phyloP scores from a whole-genome alignment of 1,140 invertebrate genomes.

The Prorops nasuta region DNA sequence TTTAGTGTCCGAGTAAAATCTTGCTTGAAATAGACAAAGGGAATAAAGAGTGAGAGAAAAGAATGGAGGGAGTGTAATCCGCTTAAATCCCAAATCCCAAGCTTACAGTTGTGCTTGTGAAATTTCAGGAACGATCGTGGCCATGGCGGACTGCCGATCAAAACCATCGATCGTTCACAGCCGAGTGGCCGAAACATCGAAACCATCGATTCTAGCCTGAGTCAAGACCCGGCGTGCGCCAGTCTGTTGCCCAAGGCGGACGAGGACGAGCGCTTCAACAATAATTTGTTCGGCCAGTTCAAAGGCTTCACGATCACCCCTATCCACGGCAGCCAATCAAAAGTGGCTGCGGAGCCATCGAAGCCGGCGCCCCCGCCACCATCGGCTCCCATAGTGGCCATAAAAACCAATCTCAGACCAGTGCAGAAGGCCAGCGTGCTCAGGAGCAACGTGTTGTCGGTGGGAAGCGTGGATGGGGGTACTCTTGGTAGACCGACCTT shows the following conservation, averaged over 20 bases:
- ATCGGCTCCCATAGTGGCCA: constrained; percentile 45
- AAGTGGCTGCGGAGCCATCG: constrained; percentile 34
- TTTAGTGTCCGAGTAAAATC: not conserved
- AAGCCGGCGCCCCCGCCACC: constrained; percentile 57
- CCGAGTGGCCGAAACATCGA: constrained; percentile 43
- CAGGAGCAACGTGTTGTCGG: constrained; percentile 41
- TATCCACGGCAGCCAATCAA: constrained; percentile 42
- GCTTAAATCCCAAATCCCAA: constrained; percentile 13
- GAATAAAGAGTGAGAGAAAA: too few species aligned
- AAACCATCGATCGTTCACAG: constrained; percentile 48
- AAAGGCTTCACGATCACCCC: constrained; percentile 79
- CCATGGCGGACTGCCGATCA: constrained; percentile 40
- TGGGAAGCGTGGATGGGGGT: constrained; percentile 45
- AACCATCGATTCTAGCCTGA: constrained; percentile 48
- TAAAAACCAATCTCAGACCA: constrained; percentile 45
- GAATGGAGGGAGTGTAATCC: constrained; percentile 11
- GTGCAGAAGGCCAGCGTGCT: constrained; percentile 21
- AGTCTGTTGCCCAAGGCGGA: constrained; percentile 59
- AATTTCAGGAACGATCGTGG: constrained; percentile 43
- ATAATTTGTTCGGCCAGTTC: constrained; percentile 77
- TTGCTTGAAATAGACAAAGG: too few species aligned
- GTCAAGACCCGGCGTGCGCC: constrained; percentile 50
- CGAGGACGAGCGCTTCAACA: constrained; percentile 54
- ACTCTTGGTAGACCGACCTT: constrained; percentile 57
- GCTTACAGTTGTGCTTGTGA: constrained; percentile 35